Evolutionary conservation across 2,888 invertebrate species (phyloP).

Genomic region (Branchellion lobata): DNA sequence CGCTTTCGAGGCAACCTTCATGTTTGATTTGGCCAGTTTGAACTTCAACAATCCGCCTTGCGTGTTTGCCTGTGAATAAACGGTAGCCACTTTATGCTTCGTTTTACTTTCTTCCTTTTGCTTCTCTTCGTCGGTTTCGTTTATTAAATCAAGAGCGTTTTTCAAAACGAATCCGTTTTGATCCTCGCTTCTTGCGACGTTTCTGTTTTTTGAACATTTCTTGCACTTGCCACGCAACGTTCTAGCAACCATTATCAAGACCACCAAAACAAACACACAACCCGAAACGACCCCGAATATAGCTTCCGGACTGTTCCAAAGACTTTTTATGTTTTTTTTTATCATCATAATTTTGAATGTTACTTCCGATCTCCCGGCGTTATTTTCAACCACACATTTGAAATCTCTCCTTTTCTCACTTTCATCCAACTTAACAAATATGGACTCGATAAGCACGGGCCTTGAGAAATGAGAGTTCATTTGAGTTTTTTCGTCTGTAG

Average conservation of each 20-base stretch:
- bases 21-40: not conserved
- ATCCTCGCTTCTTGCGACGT: not conserved
- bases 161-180: not conserved
- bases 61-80: not conserved
- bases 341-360: conserved; percentile 48
- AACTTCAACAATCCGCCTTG: not conserved
- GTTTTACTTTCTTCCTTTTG: not conserved
- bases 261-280: not conserved
- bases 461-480: not conserved
- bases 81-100: not conserved
- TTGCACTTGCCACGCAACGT: not conserved
- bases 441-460: not conserved
- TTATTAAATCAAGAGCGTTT: not conserved
- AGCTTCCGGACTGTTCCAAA: not conserved
- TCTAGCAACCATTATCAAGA: not conserved
- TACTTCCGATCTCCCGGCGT: conserved; percentile 50
- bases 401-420: conserved; percentile 48
- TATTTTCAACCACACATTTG: conserved; percentile 50
- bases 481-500: no score
- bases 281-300: not conserved
- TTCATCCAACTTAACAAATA: conserved; percentile 13
- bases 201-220: not conserved
- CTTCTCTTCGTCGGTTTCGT: not conserved
- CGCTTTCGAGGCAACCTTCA: not conserved
- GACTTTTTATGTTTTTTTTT: not conserved